Percentiles rank a stretch among this genome's conserved stretches.
phyloP scores from a whole-genome alignment of 2,113 vertebrate species.

The Psilopsiagon aymara region DNA sequence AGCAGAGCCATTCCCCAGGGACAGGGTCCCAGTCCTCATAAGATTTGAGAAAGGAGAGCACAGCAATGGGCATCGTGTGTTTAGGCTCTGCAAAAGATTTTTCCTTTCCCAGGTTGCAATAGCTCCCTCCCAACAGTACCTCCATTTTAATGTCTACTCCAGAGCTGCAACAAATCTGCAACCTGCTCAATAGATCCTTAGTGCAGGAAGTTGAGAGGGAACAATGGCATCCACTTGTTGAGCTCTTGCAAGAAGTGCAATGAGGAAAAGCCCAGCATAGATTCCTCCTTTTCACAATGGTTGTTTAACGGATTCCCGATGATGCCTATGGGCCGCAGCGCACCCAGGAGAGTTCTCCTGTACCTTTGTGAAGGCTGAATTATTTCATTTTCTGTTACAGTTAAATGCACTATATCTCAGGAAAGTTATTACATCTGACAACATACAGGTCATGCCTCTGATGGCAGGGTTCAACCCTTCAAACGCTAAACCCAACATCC shows the following conservation, averaged over 20 bases:
- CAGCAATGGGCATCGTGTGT: neutral
- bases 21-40: neutral
- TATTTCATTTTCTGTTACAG: neutral
- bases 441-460: neutral
- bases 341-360: neutral
- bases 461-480: neutral
- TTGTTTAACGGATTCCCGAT: neutral
- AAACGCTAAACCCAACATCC: neutral
- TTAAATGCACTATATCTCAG: neutral
- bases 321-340: neutral
- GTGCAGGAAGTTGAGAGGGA: neutral
- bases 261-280: neutral
- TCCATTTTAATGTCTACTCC: neutral
- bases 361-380: neutral
- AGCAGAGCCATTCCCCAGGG: neutral
- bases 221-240: neutral
- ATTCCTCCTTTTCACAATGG: neutral
- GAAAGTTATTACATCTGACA: neutral
- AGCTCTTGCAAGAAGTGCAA: neutral
- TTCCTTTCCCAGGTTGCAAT: neutral
- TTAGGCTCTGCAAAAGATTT: neutral
- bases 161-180: neutral
- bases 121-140: neutral
- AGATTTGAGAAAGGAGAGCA: neutral
- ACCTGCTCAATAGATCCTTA: neutral